These are phyloP conservation scores for Cephus nigrinus DNA, from an alignment of 2,888 invertebrate species.

Conservation along the genomic window DNA sequence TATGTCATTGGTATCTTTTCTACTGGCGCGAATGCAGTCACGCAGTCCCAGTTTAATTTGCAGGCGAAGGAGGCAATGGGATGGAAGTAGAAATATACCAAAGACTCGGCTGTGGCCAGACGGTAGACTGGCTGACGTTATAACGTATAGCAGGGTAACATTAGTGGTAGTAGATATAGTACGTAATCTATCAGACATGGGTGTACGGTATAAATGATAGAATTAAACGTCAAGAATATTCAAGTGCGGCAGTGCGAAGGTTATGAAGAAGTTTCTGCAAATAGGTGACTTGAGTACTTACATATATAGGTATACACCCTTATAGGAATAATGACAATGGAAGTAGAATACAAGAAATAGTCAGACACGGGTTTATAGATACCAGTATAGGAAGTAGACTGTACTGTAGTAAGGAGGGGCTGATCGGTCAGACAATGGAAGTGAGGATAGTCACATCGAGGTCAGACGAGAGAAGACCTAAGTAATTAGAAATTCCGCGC, in stretches of 20 bases:
- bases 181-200: neutral
- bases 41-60: neutral
- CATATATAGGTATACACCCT: neutral
- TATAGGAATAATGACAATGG: neutral
- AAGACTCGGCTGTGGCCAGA: neutral
- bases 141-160: neutral
- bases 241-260: neutral
- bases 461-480: neutral
- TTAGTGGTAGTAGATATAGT: neutral
- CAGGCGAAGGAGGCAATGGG: neutral
- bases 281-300: neutral
- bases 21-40: neutral
- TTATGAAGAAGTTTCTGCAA: neutral
- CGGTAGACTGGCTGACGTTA: neutral
- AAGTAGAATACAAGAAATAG: neutral
- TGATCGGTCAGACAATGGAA: conserved; percentile 32
- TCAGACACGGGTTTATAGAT: neutral
- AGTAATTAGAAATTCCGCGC: neutral
- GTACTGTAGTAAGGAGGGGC: conserved; percentile 18
- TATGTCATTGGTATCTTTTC: neutral
- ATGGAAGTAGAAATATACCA: neutral
- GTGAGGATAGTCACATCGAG: neutral
- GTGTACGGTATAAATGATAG: neutral
- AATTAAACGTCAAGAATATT: neutral
- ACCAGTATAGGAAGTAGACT: neutral